Base-by-base conservation (phyloP, 1,140 invertebrate species). In the Brachionus calyciflorus region DNA sequence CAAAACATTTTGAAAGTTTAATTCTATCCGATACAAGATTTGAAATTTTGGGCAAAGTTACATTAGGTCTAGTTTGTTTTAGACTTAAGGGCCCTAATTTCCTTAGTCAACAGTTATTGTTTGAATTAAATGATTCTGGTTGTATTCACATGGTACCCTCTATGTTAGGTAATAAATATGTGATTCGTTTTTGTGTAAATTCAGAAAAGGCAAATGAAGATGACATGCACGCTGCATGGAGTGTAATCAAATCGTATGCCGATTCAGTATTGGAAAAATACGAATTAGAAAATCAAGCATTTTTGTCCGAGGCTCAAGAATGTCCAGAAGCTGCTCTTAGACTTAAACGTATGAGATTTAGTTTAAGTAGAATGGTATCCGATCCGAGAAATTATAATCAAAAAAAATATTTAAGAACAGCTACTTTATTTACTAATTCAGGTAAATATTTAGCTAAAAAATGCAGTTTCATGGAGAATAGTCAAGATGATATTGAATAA, bases 91-190 rank as follows among this genome's bases (percentile, higher is more conserved):
- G 26, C 17, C 49, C 76, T 2, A 73, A 73, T 30, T 51, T 37
- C 51, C 12, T 73, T 2, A 73, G 69, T 83, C 93, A 98, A 84
- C 94, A 93, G 82, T 86, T 99, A 2, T 85, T 99, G 69, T 93
- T 93, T 63, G 89, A 89, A 57, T 95, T 99, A 78, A 99, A 99
- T 81, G 94, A 92, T 68, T 96, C 93, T 3, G 95, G 95, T 7
- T 92, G 93, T 83, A 86, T 99, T 65, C 96, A 98, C 82, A 98
- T 98, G 94, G 93, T 98, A 1, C 96, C 95, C 0, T 93, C 95
- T 41, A 90, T 96, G 40, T 81, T 88, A 1, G 92, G 93, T 81
- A 92, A 95, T 33, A 77, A 63, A 7, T 96, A 92, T 82, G 84
- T 88, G 2, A 99, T 99, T 79, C 96, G 76, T 10, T 63, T 85